Conservation (phyloP, 2,888 invertebrate genomes). For the Macropis europaea region DNA sequence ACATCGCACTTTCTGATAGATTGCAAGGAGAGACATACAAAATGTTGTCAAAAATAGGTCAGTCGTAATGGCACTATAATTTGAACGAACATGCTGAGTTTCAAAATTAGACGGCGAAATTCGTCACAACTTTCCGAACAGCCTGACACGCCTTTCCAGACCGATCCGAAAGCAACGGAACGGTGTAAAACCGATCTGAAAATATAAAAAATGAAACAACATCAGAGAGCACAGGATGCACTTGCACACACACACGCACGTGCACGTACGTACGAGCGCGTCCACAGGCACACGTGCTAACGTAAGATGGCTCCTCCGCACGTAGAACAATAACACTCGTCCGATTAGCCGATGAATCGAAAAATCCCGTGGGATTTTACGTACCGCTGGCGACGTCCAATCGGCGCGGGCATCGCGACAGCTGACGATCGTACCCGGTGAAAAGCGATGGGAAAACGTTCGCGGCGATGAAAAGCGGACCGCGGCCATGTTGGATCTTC, state of each 20-base stretch:
- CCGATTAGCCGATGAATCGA: neutral
- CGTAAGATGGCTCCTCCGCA: constrained; percentile 59
- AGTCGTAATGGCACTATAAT: too few species aligned
- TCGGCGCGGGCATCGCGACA: constrained; percentile 42
- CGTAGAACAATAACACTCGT: too few species aligned
- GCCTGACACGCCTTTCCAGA: neutral
- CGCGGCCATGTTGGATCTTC: constrained; percentile 63
- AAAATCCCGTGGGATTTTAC: constrained; percentile 32
- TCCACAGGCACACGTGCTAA: constrained; percentile 40
- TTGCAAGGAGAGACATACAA: too few species aligned
- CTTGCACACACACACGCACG: constrained; percentile 41
- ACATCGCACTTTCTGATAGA: too few species aligned
- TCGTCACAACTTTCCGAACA: neutral
- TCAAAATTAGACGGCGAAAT: too few species aligned
- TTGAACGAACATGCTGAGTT: too few species aligned
- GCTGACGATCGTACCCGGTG: constrained; percentile 23
- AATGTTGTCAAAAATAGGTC: too few species aligned
- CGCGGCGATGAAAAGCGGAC: constrained; percentile 43
- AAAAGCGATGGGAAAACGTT: constrained; percentile 38
- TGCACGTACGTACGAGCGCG: constrained; percentile 15
- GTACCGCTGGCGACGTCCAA: constrained; percentile 48
- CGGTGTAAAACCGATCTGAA: too few species aligned
- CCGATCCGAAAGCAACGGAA: too few species aligned
- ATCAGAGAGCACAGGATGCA: constrained; percentile 26
- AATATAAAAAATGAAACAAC: neutral